Evolutionary conservation across 1,140 invertebrate genomes (phyloP).

Genomic region (Tetranychus urticae): DNA sequence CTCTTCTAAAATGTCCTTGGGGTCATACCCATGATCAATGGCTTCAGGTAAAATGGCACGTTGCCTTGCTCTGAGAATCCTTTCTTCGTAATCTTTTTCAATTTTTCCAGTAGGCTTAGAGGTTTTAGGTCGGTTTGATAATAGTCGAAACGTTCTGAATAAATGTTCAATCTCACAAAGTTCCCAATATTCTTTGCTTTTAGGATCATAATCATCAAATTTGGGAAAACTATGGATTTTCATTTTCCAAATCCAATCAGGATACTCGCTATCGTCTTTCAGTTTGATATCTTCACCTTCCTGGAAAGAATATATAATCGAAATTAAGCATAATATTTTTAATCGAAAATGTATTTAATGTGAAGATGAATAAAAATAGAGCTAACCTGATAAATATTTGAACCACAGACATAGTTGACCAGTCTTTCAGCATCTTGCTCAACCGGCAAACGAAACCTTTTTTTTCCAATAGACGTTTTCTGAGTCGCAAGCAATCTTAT

Average conservation of each 20-base stretch:
- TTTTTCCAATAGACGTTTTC: slow-evolving; percentile 9
- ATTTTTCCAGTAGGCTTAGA: neutral
- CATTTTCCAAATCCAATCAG: slow-evolving; percentile 70
- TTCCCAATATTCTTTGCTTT: slow-evolving; percentile 55
- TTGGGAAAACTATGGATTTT: slow-evolving; percentile 28
- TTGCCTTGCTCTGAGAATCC: neutral
- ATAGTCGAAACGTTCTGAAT: neutral
- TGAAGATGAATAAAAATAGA: neutral
- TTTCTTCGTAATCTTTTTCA: neutral
- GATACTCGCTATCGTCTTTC: slow-evolving; percentile 64
- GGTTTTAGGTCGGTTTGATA: neutral
- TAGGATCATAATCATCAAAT: slow-evolving; percentile 48
- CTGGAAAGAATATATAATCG: neutral
- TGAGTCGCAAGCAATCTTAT: neutral
- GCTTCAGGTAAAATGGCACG: neutral
- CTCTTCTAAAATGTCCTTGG: neutral
- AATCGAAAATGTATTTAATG: neutral
- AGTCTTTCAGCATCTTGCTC: slow-evolving; percentile 61
- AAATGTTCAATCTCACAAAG: slow-evolving; percentile 12
- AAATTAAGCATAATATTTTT: neutral
- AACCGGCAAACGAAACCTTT: slow-evolving; percentile 37
- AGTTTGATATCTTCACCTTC: slow-evolving; percentile 54
- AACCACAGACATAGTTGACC: slow-evolving; percentile 56
- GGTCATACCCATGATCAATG: neutral
- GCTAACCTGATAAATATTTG: slow-evolving; percentile 38